Base-by-base conservation (phyloP, 2,888 invertebrate species). In the Oxycera nigricornis region DNA sequence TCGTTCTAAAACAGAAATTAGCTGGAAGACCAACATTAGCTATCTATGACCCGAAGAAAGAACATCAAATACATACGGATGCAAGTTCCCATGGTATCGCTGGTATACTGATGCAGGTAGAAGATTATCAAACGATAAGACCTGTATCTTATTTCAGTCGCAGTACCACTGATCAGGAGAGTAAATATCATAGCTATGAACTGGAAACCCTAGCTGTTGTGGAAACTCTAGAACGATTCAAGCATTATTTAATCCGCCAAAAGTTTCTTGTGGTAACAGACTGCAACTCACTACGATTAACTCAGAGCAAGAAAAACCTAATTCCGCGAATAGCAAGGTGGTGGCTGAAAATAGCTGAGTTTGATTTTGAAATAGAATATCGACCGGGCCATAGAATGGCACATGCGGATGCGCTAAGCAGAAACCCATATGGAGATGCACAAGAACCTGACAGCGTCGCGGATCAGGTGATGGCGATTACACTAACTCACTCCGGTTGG, bases 401-500 rank as follows among this genome's bases (percentile, higher is more conserved):
- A 35, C 35, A 35, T 35, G 35, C 35, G 11, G 35, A 35, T 35
- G 35, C 35, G 6, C 35, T 35, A 7, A 35, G 35, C 35, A 35
- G 6, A 35, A 35, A 35, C 35, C 35, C 35, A 6, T 7, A 35
- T 35, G 35, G 35, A 7, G 7, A 6, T 11, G 6, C 6, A 35
- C 7, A 35, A 11, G 35, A 6, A 35, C 6, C 7, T 7, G 35
- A 35, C 7, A 6, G 11, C 6, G 6, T 35, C 35, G 7, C 6
- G 35, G 35, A 35, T 35, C 6, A 35, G n/a, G 30, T 73, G n/a
- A 9, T 73, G 11, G 20, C n/a, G 9, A 61, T 73, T n/a, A 41
- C 41, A 52, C 24, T 50, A 14, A 61, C 72, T 4, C 7, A 30
- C 1, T 41, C 75, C 22, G 76, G 77, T 31, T 78, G 78, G 77